These are phyloP conservation scores for Alviniconcha strummeri DNA, from an alignment of 2,888 invertebrate genomes.

Conservation along the genomic window DNA sequence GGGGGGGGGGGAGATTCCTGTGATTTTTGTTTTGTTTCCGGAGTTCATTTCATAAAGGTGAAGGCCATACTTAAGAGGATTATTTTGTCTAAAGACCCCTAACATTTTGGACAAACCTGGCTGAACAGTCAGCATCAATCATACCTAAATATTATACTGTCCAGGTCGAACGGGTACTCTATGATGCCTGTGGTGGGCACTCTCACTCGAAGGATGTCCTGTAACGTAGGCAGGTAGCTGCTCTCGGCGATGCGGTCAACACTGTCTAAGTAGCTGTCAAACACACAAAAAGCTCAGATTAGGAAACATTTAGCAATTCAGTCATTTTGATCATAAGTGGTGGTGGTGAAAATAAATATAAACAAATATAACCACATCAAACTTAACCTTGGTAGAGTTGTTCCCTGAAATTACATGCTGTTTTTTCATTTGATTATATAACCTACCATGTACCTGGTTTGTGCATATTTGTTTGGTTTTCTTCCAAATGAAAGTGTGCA, in stretches of 20 bases:
- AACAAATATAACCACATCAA: no score
- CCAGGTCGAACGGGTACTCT: constrained; percentile 99
- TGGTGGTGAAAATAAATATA: not conserved
- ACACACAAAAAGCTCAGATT: constrained; percentile 1
- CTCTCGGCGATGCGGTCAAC: constrained; percentile 94
- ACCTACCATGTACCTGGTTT: not conserved
- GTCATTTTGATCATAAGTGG: not conserved
- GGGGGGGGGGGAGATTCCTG: no score
- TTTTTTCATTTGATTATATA: no score
- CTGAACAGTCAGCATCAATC: constrained; percentile 20
- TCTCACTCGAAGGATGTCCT: constrained; percentile 99
- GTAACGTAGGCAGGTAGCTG: constrained; percentile 98
- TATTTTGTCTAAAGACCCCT: no score
- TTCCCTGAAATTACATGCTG: no score
- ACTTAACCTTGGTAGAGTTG: no score
- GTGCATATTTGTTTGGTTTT: not conserved
- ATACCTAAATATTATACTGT: constrained; percentile 99
- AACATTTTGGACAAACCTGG: no score
- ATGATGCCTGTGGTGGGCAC: constrained; percentile 99
- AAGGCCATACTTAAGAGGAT: no score
- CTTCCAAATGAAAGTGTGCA: not conserved
- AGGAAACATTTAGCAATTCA: not conserved
- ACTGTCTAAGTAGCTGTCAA: constrained; percentile 96
- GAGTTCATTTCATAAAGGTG: no score
- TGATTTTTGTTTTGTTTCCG: no score